Evolutionary conservation across 1,140 invertebrate species (phyloP).

Genomic region (Caenorhabditis briggsae): DNA sequence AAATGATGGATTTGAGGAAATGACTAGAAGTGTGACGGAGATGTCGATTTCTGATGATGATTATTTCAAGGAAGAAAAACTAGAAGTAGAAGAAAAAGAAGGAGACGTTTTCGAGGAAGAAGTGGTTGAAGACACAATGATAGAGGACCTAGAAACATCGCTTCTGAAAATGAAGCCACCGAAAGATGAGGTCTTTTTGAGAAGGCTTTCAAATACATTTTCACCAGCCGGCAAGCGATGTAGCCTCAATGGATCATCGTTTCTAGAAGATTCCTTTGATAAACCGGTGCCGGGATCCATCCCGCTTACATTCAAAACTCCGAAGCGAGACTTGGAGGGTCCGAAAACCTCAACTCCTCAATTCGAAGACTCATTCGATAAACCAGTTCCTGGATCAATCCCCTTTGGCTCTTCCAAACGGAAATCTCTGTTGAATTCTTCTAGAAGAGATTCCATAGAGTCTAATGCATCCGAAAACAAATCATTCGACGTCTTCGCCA

Average conservation of each 20-base stretch:
- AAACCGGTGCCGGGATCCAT: conserved; percentile 21
- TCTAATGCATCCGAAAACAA: conserved; percentile 34
- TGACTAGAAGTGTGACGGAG: conserved; percentile 18
- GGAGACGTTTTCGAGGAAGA: not conserved
- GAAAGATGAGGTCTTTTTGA: conserved; percentile 11
- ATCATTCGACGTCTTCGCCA: conserved; percentile 38
- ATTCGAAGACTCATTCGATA: conserved; percentile 49
- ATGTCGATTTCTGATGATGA: not conserved
- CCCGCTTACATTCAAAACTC: not conserved
- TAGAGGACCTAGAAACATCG: conserved; percentile 33
- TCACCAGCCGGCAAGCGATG: not conserved
- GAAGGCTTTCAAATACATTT: not conserved
- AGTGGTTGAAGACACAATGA: not conserved
- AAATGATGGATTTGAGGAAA: conserved; percentile 28
- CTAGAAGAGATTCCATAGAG: not conserved
- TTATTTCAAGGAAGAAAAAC: not conserved
- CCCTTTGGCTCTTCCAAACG: not conserved
- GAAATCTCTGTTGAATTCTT: not conserved
- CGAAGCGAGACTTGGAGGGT: not conserved
- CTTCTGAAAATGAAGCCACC: conserved; percentile 36
- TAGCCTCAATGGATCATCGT: not conserved
- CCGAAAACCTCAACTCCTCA: not conserved
- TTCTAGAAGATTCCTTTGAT: conserved; percentile 56
- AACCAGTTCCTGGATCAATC: conserved; percentile 30
- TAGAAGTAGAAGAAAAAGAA: not conserved